Percentiles rank a stretch among this genome's conserved stretches.
These are phyloP conservation scores for Heliangelus exortis DNA, from an alignment of 2,797 vertebrate species.

Conservation along the genomic window DNA sequence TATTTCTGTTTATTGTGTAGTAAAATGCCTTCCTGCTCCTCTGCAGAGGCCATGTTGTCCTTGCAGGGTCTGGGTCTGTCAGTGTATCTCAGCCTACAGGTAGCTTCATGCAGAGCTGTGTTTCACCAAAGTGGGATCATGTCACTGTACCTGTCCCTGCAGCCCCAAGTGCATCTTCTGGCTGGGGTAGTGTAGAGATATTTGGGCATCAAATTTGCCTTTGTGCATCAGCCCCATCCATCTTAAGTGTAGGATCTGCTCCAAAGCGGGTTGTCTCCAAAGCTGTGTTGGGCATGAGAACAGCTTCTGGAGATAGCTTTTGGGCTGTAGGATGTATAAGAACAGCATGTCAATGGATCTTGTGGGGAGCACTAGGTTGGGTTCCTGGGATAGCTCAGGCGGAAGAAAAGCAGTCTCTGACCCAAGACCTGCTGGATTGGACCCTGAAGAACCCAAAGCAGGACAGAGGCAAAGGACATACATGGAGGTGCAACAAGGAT, in stretches of 20 bases:
- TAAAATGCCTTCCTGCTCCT: not conserved
- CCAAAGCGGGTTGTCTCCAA: not conserved
- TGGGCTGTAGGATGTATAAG: not conserved
- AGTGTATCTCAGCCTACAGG: not conserved
- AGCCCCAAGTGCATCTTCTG: not conserved
- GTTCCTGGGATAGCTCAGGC: not conserved
- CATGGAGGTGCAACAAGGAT: rapidly evolving
- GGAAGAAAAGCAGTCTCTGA: not conserved
- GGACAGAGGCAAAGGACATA: not conserved
- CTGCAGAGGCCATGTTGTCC: not conserved
- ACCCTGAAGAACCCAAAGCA: not conserved
- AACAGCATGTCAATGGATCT: not conserved
- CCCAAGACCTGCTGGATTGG: not conserved
- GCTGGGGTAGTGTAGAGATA: not conserved
- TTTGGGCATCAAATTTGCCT: not conserved
- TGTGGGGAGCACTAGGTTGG: not conserved
- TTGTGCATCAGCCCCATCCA: not conserved
- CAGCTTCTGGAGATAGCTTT: not conserved
- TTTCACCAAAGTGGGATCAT: not conserved
- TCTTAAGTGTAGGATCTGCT: not conserved
- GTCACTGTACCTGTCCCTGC: rapidly evolving
- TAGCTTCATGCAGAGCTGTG: not conserved
- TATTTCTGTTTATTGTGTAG: not conserved
- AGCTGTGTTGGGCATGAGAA: not conserved
- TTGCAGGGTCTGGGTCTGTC: not conserved